Percentiles rank a stretch among this genome's conserved stretches.
Evolutionary conservation across 2,113 vertebrate genomes (phyloP).

Genomic region (Syngnathus floridae): DNA sequence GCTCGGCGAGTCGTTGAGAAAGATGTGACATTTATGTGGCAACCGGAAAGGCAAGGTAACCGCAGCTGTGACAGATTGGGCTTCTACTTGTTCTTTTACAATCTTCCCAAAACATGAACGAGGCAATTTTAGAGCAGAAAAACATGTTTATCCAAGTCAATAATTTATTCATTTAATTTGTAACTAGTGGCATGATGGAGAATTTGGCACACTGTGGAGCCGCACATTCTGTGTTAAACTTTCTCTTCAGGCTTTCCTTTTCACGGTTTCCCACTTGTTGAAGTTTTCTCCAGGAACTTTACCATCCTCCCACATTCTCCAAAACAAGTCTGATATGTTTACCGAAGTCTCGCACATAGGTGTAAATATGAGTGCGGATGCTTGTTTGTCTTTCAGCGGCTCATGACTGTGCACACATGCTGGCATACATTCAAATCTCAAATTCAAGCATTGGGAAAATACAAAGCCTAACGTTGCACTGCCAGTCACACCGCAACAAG

Average conservation of each 20-base stretch:
- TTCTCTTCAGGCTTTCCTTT: neutral
- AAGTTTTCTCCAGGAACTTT: neutral
- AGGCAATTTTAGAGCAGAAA: neutral
- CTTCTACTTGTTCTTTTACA: conserved; percentile 11
- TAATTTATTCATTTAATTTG: neutral
- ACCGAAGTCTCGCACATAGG: too few relatives aligned
- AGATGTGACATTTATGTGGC: conserved; percentile 55
- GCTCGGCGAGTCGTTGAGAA: conserved; percentile 45
- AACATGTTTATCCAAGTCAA: neutral
- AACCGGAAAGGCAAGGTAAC: conserved; percentile 50
- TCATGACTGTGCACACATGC: too few relatives aligned
- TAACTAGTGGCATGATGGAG: neutral
- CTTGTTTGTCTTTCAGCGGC: too few relatives aligned
- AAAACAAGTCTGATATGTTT: neutral
- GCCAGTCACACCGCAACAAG: neutral
- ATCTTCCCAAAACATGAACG: neutral
- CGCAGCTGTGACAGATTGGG: conserved; percentile 9
- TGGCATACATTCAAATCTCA: too few relatives aligned
- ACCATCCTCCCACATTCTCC: neutral
- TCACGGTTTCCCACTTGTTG: neutral
- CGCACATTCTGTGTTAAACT: neutral
- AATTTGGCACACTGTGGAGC: neutral
- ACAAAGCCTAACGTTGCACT: neutral
- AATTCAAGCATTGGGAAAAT: neutral
- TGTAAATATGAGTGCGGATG: too few relatives aligned